Evolutionary conservation across 2,797 vertebrate genomes (phyloP).

Genomic region (Sebastolobus altivelis): DNA sequence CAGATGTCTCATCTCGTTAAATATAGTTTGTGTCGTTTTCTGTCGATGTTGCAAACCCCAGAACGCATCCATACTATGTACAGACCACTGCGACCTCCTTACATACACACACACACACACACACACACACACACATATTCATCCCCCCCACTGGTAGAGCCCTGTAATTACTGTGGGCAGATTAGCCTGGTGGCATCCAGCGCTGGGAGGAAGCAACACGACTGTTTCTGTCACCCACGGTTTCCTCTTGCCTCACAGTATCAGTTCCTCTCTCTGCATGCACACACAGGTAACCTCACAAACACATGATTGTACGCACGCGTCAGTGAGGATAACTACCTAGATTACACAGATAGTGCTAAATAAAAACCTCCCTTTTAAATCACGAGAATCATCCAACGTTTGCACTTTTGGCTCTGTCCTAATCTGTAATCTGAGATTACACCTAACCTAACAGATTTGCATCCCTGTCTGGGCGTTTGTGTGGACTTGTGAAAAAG

Average conservation of each 20-base stretch:
- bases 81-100: background rate
- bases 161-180: constrained; percentile 60
- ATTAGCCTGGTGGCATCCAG: constrained; percentile 39
- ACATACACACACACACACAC: constrained; percentile 14
- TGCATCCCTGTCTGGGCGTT: constrained; percentile 36
- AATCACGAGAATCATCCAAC: constrained; percentile 2
- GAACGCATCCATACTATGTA: background rate
- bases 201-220: constrained; percentile 58
- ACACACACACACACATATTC: constrained; percentile 19
- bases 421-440: constrained; percentile 68
- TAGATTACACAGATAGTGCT: constrained; percentile 3
- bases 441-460: constrained; percentile 57
- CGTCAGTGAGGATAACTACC: background rate
- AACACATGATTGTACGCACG: constrained; percentile 23
- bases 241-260: constrained; percentile 63
- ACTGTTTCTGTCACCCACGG: constrained; percentile 39
- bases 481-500: constrained; percentile 25
- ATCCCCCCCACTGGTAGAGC: constrained; percentile 19
- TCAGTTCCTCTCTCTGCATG: constrained; percentile 52
- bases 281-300: constrained; percentile 16
- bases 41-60: background rate
- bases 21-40: background rate
- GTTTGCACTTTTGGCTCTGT: constrained; percentile 30
- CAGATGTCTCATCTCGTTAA: constrained; percentile 19
- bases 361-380: constrained; percentile 36